phyloP scores from a whole-genome alignment of 2,888 invertebrate species.

The Cryptocephalus primarius region DNA sequence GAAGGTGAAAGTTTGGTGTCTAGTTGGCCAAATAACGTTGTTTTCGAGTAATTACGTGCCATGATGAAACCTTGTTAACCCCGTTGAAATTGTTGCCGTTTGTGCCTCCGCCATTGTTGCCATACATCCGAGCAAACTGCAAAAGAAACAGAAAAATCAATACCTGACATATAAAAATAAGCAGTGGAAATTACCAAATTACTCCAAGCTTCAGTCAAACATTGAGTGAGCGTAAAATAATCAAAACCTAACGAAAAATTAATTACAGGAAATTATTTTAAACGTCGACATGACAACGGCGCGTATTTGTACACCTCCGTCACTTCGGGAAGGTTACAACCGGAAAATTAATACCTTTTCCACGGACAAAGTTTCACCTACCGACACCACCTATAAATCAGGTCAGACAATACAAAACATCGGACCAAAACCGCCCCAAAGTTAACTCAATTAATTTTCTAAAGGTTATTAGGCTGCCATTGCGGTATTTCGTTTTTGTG shows the following conservation, averaged over 20 bases:
- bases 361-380: conserved; percentile 4
- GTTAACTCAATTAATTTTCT: conserved; percentile 7
- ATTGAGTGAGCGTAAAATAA: too few relatives aligned
- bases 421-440: conserved; percentile 6
- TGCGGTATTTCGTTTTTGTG: conserved; percentile 2
- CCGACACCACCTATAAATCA: conserved; percentile 9
- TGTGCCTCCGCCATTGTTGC: not conserved
- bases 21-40: conserved; percentile 3
- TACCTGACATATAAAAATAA: too few relatives aligned
- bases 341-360: conserved; percentile 6
- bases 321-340: not conserved
- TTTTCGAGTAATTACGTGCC: conserved; percentile 5
- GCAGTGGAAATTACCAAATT: too few relatives aligned
- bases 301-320: not conserved
- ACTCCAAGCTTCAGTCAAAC: too few relatives aligned
- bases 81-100: conserved; percentile 1
- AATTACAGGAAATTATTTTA: too few relatives aligned
- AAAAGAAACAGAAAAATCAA: too few relatives aligned
- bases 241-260: too few relatives aligned
- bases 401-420: conserved; percentile 10
- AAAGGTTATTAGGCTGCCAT: conserved; percentile 3
- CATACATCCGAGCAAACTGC: too few relatives aligned
- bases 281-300: too few relatives aligned
- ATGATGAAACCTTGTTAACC: conserved; percentile 3
- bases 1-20: not conserved